Base-by-base conservation (phyloP, 2,113 vertebrate genomes). In the Poeciliopsis prolifica region DNA sequence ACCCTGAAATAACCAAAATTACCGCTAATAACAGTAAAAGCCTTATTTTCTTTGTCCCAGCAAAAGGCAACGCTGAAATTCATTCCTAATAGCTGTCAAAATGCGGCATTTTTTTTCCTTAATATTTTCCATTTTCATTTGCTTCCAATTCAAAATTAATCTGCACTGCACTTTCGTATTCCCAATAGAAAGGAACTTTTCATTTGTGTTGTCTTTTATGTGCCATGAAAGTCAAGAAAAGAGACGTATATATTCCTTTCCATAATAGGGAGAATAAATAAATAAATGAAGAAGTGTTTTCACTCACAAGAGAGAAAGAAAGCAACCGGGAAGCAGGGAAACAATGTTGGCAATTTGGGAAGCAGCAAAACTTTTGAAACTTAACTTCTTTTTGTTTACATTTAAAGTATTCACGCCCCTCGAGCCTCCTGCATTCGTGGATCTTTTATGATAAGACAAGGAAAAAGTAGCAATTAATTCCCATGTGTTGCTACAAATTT, bases 121-220 rank as follows among this genome's bases (percentile, higher is more conserved):
- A 79, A 78, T 77, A 85, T 88, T 90, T 87, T 90, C 83, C 84
- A 88, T 91, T 87, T 91, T 88, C 88, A 90, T 92, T 87, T 89
- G 67, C 79, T 77, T 80, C 71, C 80, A 84, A 86, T 89, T 87
- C 82, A 65, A 69, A 84, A 87, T 73, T 85, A 74, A 90, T 88
- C 75, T 82, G 65, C 42, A 48, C 83, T 70, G 81, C 81, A 92
- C 87, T 89, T 86, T 70, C 44, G 31, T 48, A 75, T 71, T 62
- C 61, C 66, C 28, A 64, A 77, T 78, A 72, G 79, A 84, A 78
- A 85, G 58, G 2, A 83, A 75, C 73, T 75, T 73, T 31, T 77
- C 76, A 65, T 85, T 77, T 74, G 62, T 84, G 78, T 84, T 87
- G 76, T 84, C 72, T 83, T 85, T 79, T 60, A 68, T 77, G 70